Conservation (phyloP, 92 coral and sea anemone genomes). For the Meandrina meandrites region DNA sequence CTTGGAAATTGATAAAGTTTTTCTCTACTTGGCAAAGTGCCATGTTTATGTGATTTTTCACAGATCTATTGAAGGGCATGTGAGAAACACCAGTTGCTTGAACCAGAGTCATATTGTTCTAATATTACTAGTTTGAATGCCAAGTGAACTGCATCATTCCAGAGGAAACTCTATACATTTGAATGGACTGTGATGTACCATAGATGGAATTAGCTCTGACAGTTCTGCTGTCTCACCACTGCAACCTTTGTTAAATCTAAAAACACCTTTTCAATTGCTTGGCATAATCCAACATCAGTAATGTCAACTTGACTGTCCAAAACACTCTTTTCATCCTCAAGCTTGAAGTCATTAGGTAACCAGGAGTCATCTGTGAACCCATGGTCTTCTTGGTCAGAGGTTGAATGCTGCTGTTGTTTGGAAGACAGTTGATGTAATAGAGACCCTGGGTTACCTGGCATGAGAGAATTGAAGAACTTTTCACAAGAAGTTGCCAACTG, state of each 20-base stretch:
- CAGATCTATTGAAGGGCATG: not conserved
- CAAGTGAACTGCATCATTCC: not conserved
- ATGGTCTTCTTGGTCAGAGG: constrained; percentile 68
- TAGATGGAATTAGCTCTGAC: constrained; percentile 1
- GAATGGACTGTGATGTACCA: not conserved
- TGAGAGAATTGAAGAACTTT: not conserved
- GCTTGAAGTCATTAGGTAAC: constrained; percentile 18
- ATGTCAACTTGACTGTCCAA: constrained; percentile 29
- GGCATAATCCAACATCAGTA: constrained; percentile 74
- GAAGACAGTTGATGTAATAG: constrained; percentile 61
- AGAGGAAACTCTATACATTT: not conserved
- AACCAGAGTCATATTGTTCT: not conserved
- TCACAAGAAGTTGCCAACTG: too few species aligned
- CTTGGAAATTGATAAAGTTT: not conserved
- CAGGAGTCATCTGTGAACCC: constrained; percentile 77
- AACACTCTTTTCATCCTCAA: constrained; percentile 28
- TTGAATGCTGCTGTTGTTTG: constrained; percentile 36
- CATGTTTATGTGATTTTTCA: not conserved
- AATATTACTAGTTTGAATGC: not conserved
- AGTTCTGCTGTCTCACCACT: constrained; percentile 29
- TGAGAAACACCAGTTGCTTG: not conserved
- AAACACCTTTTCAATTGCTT: constrained; percentile 82
- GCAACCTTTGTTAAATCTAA: constrained; percentile 73
- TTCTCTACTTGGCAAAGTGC: not conserved
- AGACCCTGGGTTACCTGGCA: constrained; percentile 63